Evolutionary conservation across 2,113 vertebrate genomes (phyloP).

Genomic region (Megatriorchis doriae): DNA sequence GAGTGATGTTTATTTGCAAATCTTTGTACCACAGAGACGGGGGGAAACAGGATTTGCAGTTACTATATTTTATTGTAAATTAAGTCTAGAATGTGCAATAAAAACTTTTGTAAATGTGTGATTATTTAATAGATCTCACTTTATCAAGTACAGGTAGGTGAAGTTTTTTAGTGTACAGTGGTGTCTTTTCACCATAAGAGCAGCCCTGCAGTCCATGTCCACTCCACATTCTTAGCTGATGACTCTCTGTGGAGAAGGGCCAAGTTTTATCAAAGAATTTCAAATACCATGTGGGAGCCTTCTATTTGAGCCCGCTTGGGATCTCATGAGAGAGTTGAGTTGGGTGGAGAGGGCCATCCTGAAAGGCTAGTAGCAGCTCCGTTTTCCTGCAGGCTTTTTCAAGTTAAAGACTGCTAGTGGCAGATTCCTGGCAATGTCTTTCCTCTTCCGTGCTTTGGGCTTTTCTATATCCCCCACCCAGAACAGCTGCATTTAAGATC

Average conservation of each 20-base stretch:
- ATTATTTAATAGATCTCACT: background rate
- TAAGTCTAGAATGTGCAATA: background rate
- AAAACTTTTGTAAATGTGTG: background rate
- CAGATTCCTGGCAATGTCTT: background rate
- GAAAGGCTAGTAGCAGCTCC: background rate
- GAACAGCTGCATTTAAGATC: background rate
- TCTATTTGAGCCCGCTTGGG: background rate
- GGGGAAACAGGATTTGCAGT: background rate
- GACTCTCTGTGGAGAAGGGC: background rate
- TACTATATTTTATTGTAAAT: background rate
- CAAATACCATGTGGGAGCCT: background rate
- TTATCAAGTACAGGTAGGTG: background rate
- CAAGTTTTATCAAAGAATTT: background rate
- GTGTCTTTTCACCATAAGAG: background rate
- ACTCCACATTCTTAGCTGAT: background rate
- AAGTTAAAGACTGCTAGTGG: background rate
- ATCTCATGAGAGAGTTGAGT: background rate
- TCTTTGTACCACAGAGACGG: background rate
- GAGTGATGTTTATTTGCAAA: background rate
- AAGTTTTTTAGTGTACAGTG: background rate
- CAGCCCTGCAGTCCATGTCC: background rate
- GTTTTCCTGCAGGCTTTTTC: background rate
- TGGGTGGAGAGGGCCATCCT: background rate
- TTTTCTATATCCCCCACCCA: background rate
- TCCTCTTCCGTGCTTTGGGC: background rate